A percentile compares a stretch with the other conserved stretches of the same genome.
Evolutionary conservation across 2,113 vertebrate genomes (phyloP).

Genomic region (Abramis brama): DNA sequence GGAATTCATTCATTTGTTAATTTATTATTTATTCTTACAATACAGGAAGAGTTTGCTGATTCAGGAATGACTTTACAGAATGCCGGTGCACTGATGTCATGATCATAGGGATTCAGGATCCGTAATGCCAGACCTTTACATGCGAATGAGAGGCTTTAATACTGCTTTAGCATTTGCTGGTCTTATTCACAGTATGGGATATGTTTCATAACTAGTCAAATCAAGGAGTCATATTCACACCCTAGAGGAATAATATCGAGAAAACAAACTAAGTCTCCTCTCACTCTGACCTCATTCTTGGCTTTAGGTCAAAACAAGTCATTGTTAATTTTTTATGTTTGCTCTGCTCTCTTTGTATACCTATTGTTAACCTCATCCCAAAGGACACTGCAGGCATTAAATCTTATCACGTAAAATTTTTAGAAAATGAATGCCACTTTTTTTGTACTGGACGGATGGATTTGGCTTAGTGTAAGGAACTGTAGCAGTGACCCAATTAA

Average conservation of each 20-base stretch:
- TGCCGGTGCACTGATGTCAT: neutral
- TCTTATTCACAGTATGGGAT: no score
- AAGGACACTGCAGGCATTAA: neutral
- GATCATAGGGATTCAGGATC: neutral
- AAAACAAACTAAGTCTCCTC: neutral
- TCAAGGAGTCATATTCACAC: neutral
- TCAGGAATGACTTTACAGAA: neutral
- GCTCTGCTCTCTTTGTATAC: neutral
- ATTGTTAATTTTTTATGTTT: neutral
- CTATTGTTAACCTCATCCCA: neutral
- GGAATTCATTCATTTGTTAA: neutral
- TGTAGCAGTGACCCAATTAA: neutral
- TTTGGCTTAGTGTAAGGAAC: slow-evolving; percentile 12
- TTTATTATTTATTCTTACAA: neutral
- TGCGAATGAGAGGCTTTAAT: slow-evolving; percentile 1
- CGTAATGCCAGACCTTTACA: neutral
- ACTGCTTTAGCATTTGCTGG: neutral
- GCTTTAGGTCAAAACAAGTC: neutral
- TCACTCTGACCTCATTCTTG: neutral
- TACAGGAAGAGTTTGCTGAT: neutral
- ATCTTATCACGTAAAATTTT: neutral
- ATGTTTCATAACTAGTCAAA: neutral
- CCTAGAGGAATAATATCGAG: neutral
- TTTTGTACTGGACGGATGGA: neutral
- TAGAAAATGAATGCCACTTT: neutral